Percentiles rank a stretch among this genome's conserved stretches.
phyloP scores from a whole-genome alignment of 2,888 invertebrate species.

The Scaptomyza reducta region DNA sequence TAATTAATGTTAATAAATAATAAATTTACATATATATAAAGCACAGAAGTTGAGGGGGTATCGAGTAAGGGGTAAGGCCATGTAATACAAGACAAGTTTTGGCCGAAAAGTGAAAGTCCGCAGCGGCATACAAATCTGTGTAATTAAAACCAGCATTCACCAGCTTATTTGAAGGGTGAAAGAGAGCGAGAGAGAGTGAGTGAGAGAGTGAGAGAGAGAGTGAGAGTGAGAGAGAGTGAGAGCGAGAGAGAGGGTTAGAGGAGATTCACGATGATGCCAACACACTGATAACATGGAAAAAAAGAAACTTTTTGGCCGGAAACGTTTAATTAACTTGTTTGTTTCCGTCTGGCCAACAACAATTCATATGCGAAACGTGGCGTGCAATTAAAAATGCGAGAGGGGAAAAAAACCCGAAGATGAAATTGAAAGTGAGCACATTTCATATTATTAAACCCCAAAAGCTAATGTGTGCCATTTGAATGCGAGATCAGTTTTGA shows the following conservation, averaged over 20 bases:
- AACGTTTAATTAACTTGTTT: constrained; percentile 77
- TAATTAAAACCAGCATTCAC: constrained; percentile 61
- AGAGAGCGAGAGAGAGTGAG: neutral
- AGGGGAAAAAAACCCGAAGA: neutral
- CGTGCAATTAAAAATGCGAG: constrained; percentile 64
- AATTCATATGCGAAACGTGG: constrained; percentile 72
- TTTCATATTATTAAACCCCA: constrained; percentile 41
- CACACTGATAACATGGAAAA: constrained; percentile 58
- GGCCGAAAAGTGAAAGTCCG: constrained; percentile 64
- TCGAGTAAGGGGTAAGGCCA: constrained; percentile 16
- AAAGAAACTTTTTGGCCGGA: constrained; percentile 57
- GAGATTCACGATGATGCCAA: constrained; percentile 55
- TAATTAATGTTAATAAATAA: constrained; percentile 80
- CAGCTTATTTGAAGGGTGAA: neutral
- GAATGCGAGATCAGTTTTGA: constrained; percentile 24
- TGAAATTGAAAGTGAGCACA: constrained; percentile 62
- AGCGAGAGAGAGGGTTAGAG: too few relatives aligned
- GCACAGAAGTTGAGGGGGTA: constrained; percentile 35
- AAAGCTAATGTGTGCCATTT: constrained; percentile 16
- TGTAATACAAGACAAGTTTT: constrained; percentile 64
- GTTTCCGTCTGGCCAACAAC: constrained; percentile 52
- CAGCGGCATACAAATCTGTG: constrained; percentile 74
- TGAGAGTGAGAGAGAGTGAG: accelerated
- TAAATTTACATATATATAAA: constrained; percentile 75
- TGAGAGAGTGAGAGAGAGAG: too few relatives aligned